Evolutionary conservation across 2,113 vertebrate genomes (phyloP), one percentile per base, ranked within the genome.

Genomic region (Dolichotis patagonum): DNA sequence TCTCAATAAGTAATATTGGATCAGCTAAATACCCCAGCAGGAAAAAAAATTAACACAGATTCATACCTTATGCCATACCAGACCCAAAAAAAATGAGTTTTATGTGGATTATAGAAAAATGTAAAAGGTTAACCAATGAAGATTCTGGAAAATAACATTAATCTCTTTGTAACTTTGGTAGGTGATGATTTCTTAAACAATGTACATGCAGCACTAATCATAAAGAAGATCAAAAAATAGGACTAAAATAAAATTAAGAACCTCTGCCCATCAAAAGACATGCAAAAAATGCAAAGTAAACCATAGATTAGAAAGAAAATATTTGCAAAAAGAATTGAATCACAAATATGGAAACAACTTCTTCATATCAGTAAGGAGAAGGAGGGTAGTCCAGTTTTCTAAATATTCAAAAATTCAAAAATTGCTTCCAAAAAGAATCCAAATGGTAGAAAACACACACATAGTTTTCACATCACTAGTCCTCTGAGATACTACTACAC

Each of bases 351-450:
- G 22, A 32, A 78, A 84, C 30, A 85, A 94, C 6, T 41, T 32
- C 75, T 54, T 80, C 77, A 80, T 22, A 80, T 69, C 49, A 80
- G 16, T 20, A 35, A 85, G 60, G 26, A 78, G 92, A 69, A 67
- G 58, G 22, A 26, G 77, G 35, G 49, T 22, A 88, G 38, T 3
- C 16, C 19, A 75, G 26, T 62, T 80, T 89, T 90, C 16, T 52
- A 19, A 94, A 82, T 35, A 17, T 1, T 49, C 22, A 52, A 90
- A 92, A 69, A 56, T n/a, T 65, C 60, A 73, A 95, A 93, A 28
- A 63, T 41, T 49, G 67, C 91, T 92, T 97, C 73, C 81, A 73
- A 75, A 93, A 85, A 85, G 8, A 63, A 82, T 67, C 14, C 24
- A 95, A 88, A 82, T 46, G 35, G 14, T 22, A 43, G 56, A 90